Percentiles rank a stretch among this genome's conserved stretches.
These are phyloP conservation scores for Synanthedon formicaeformis DNA, from an alignment of 2,888 invertebrate species.

Conservation along the genomic window DNA sequence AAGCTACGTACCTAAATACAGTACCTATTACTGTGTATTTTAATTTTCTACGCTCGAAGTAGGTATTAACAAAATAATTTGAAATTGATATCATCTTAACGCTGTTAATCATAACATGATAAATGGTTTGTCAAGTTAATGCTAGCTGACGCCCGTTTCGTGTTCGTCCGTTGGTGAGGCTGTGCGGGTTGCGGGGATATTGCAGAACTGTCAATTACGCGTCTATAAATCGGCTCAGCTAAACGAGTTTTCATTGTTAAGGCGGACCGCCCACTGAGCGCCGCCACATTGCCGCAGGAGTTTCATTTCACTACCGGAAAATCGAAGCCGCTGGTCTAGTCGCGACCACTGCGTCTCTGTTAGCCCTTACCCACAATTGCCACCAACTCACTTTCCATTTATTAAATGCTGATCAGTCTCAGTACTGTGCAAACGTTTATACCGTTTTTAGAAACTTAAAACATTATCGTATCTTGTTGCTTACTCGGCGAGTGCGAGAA, in stretches of 20 bases:
- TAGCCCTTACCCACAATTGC: slow-evolving; percentile 19
- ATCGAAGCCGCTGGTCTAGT: slow-evolving; percentile 15
- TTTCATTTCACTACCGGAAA: slow-evolving; percentile 11
- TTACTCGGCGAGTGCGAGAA: too few relatives aligned
- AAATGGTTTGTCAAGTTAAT: slow-evolving; percentile 5
- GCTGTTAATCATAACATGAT: slow-evolving; percentile 4
- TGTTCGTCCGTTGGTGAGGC: slow-evolving; percentile 1
- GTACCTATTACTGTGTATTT: too few relatives aligned
- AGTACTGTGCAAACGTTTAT: background rate
- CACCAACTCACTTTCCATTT: slow-evolving; percentile 13
- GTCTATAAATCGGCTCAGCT: slow-evolving; percentile 14
- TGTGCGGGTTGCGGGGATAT: slow-evolving; percentile 4
- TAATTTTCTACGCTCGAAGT: too few relatives aligned
- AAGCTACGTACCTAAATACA: too few relatives aligned
- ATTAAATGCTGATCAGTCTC: slow-evolving; percentile 1
- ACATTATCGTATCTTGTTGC: too few relatives aligned
- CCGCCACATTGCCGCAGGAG: slow-evolving; percentile 6
- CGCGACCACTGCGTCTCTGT: slow-evolving; percentile 1
- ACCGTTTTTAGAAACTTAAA: too few relatives aligned
- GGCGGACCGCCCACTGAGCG: slow-evolving; percentile 10
- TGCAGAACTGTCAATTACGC: slow-evolving; percentile 16
- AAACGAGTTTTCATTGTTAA: slow-evolving; percentile 26
- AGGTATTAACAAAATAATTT: too few relatives aligned
- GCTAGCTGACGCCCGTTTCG: slow-evolving; percentile 6
- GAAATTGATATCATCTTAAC: too few relatives aligned